Evolutionary conservation across 2,113 vertebrate species (phyloP).

Genomic region (Blennius ocellaris): DNA sequence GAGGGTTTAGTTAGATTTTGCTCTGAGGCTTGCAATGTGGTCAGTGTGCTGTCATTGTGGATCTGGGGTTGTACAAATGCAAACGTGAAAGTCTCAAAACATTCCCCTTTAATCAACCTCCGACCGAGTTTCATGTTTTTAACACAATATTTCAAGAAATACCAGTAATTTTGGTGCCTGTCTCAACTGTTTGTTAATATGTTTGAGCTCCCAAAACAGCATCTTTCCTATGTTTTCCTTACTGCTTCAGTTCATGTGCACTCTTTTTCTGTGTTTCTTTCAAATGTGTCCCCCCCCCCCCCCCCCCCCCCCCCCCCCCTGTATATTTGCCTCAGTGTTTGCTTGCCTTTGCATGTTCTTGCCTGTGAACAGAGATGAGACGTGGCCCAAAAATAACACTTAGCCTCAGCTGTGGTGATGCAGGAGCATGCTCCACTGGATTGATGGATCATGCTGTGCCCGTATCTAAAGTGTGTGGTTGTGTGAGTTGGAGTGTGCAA

Average conservation of each 20-base stretch:
- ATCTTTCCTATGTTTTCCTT: slow-evolving; percentile 14
- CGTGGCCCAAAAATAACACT: slow-evolving; percentile 77
- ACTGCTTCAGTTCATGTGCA: background rate
- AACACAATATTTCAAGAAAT: background rate
- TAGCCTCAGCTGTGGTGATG: slow-evolving; percentile 56
- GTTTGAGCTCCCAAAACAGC: background rate
- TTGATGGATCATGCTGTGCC: slow-evolving; percentile 67
- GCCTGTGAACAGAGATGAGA: slow-evolving; percentile 71
- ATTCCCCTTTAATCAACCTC: background rate
- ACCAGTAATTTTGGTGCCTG: background rate
- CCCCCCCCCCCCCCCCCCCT: no score
- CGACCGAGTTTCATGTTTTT: background rate
- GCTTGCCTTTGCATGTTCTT: slow-evolving; percentile 48
- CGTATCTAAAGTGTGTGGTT: slow-evolving; percentile 59
- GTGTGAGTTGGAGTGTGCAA: slow-evolving; percentile 1
- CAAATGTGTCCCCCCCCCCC: background rate
- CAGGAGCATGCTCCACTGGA: slow-evolving; percentile 63
- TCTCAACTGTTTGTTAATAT: background rate
- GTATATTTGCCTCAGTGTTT: slow-evolving; percentile 20
- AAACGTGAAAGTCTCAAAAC: slow-evolving; percentile 10
- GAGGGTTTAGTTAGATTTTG: slow-evolving; percentile 40
- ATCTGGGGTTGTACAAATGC: slow-evolving; percentile 1
- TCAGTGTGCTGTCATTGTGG: slow-evolving; percentile 16
- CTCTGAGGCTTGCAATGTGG: slow-evolving; percentile 14
- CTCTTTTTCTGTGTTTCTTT: background rate